Evolutionary conservation across 2,888 invertebrate species (phyloP).

Genomic region (Deilephila porcellus): DNA sequence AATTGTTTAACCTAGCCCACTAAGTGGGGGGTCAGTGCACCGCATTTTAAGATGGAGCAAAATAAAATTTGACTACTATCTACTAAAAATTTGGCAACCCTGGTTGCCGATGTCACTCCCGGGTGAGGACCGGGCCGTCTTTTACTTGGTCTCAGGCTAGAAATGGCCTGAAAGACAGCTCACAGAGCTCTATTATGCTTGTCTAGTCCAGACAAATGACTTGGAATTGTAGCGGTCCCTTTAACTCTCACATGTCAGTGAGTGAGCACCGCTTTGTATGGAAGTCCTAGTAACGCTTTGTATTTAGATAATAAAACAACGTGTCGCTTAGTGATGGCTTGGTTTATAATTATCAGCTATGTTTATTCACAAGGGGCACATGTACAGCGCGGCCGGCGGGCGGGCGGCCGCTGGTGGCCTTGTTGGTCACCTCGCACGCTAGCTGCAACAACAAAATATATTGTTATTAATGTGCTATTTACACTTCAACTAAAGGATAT

Average conservation of each 20-base stretch:
- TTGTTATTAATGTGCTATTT: not conserved
- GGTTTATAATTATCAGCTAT: conserved; percentile 22
- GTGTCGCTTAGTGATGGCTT: not conserved
- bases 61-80: conserved; percentile 3
- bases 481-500: no score
- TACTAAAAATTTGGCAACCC: conserved; percentile 2
- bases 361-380: conserved; percentile 4
- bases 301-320: conserved; percentile 8
- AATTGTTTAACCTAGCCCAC: not conserved
- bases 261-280: no score
- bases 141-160: not conserved
- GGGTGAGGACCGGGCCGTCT: not conserved
- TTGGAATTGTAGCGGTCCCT: no score
- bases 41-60: conserved; percentile 2
- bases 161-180: not conserved
- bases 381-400: conserved; percentile 8
- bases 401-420: conserved; percentile 3
- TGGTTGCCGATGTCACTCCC: not conserved
- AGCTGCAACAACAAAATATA: not conserved
- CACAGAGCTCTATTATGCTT: no score
- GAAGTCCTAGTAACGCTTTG: no score
- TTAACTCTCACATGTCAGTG: no score
- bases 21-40: not conserved
- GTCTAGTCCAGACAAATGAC: no score
- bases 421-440: not conserved